Evolutionary conservation across 2,888 invertebrate species (phyloP).

Genomic region (Nasonia oneida): DNA sequence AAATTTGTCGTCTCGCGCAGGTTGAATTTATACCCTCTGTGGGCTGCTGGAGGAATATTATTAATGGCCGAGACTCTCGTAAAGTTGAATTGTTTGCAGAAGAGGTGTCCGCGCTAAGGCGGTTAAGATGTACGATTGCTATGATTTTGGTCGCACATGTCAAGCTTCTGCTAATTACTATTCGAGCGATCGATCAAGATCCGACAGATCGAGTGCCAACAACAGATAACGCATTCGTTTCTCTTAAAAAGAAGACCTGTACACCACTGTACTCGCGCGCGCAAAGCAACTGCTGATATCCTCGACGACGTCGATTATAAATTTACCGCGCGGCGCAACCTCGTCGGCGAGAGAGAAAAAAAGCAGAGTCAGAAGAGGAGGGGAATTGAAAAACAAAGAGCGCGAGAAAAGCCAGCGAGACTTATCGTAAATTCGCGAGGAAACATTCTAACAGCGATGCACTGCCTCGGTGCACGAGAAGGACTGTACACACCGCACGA

Average conservation of each 20-base stretch:
- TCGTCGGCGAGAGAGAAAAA: not conserved
- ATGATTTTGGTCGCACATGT: too few relatives aligned
- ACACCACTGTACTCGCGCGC: too few relatives aligned
- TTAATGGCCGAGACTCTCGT: not conserved
- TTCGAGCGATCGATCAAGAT: too few relatives aligned
- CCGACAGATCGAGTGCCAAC: too few relatives aligned
- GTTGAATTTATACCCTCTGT: not conserved
- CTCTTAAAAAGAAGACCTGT: too few relatives aligned
- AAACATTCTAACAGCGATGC: conserved; percentile 56
- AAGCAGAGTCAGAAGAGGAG: not conserved
- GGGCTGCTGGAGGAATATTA: not conserved
- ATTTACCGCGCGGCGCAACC: conserved; percentile 29
- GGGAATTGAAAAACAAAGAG: conserved; percentile 14
- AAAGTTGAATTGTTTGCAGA: not conserved
- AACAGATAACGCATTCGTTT: too few relatives aligned
- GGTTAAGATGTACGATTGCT: not conserved
- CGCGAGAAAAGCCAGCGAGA: conserved; percentile 37
- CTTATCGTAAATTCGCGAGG: conserved; percentile 54
- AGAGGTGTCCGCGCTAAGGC: not conserved
- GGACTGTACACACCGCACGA: not conserved
- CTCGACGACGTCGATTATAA: conserved; percentile 35
- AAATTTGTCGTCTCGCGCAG: not conserved
- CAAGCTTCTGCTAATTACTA: too few relatives aligned
- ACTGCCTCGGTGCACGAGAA: not conserved
- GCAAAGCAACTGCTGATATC: too few relatives aligned